Evolutionary conservation across 1,140 invertebrate species (phyloP), one percentile per base, ranked within the genome.

Genomic region (Drosophila kohkoa): DNA sequence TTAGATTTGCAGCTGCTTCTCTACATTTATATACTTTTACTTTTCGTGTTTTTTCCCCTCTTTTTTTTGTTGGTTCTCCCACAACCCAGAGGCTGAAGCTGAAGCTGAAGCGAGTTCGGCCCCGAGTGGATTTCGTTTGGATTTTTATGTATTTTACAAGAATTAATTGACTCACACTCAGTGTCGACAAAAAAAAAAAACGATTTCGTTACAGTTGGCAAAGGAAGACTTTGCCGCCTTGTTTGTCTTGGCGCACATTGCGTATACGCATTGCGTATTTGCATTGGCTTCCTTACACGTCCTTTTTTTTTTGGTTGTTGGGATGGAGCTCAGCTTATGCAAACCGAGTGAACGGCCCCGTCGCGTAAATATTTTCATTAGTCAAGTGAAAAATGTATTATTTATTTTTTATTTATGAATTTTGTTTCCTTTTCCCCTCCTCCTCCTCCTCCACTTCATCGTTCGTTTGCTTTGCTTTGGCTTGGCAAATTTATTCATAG

Each of bases 341-440:
- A 86, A 86, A 81, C 35, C 15, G 46, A 51, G 52, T 30, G 52
- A 59, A 32, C 13, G 32, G 10, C 30, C 13, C 32, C 32, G 65
- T 64, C 66, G 76, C 66, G 57, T 57, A 85, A 89, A 89, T 76
- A 89, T 88, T 88, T 88, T 88, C 74, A 83, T 83, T 89, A 89
- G 80, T 83, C 81, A 79, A 85, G 78, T 85, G 85, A 58, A 88
- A 83, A 79, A 75, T 81, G 25, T 64, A 54, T 64, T 64, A 64
- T 64, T 43, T 54, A 89, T 80, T 79, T 7, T 63, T 52, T 63
- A 81, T 81, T 88, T 83, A 81, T 88, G 83, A 75, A 85, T 77
- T 87, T 74, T 65, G 60, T 59, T 70, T 67, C 38, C 13, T 67
- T 73, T 57, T 67, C 49, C 25, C 52, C 48, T 13, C 2, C 28